phyloP scores from a whole-genome alignment of 2,797 vertebrate genomes.

The Micropoecilia bifurca region DNA sequence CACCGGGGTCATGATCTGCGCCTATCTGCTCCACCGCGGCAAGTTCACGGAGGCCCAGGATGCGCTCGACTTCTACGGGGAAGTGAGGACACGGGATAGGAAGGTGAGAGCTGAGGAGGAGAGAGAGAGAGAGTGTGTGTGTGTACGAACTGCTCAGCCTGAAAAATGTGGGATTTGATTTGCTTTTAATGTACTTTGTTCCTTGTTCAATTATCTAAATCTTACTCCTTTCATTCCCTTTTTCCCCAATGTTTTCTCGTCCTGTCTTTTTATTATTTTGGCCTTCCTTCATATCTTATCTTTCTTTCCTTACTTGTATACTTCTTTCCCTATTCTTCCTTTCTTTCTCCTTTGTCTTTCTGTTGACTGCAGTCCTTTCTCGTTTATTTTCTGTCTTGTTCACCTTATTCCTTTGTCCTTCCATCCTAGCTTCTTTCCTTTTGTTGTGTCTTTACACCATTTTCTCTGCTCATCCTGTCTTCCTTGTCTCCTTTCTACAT shows the following conservation, averaged over 20 bases:
- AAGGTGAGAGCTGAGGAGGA: constrained; percentile 83
- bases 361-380: neutral
- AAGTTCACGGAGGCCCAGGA: constrained; percentile 97
- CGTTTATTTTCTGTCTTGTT: neutral
- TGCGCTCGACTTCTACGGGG: constrained; percentile 98
- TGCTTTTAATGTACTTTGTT: neutral
- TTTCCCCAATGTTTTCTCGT: neutral
- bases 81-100: constrained; percentile 99
- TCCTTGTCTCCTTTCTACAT: neutral
- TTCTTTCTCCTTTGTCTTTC: neutral
- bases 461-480: neutral
- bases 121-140: neutral
- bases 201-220: neutral
- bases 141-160: neutral
- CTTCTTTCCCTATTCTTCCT: neutral
- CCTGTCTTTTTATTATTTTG: neutral
- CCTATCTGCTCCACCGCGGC: constrained; percentile 97
- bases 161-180: neutral
- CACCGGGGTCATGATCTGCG: constrained; percentile 99
- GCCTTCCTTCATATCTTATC: neutral
- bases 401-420: neutral
- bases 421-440: neutral
- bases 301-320: neutral
- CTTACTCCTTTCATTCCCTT: neutral
- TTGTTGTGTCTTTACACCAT: neutral